A percentile compares a stretch with the other conserved stretches of the same genome.
phyloP scores from a whole-genome alignment of 2,888 invertebrate genomes.

The Diabrotica balteata region DNA sequence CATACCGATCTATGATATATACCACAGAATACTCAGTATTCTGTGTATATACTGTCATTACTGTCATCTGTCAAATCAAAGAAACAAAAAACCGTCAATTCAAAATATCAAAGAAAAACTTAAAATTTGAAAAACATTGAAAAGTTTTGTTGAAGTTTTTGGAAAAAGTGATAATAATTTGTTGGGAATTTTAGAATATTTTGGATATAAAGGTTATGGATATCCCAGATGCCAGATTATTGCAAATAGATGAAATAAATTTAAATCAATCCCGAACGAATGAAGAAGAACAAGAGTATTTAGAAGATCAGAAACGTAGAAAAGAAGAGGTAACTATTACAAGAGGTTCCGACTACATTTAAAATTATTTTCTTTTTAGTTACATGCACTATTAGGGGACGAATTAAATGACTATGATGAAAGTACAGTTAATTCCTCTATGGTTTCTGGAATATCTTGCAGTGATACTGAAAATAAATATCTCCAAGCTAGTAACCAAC shows the following conservation, averaged over 20 bases:
- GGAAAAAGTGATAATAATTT: too few relatives aligned
- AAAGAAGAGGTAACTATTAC: conserved; percentile 67
- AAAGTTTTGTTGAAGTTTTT: too few relatives aligned
- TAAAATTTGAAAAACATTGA: too few relatives aligned
- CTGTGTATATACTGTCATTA: too few relatives aligned
- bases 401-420: conserved; percentile 77
- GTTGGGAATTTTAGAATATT: too few relatives aligned
- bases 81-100: too few relatives aligned
- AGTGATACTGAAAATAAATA: conserved; percentile 44
- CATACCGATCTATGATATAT: too few relatives aligned
- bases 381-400: conserved; percentile 69
- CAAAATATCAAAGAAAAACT: too few relatives aligned
- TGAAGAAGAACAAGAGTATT: conserved; percentile 70
- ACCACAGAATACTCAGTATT: too few relatives aligned
- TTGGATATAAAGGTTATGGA: conserved; percentile 37
- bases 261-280: conserved; percentile 68
- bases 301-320: conserved; percentile 70
- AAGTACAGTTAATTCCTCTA: conserved; percentile 52
- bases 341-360: neutral
- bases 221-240: conserved; percentile 72
- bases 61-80: too few relatives aligned
- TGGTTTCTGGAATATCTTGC: conserved; percentile 46
- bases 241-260: conserved; percentile 72
- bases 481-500: conserved; percentile 42
- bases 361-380: conserved; percentile 58